These are phyloP conservation scores for Lycophotia porphyrea DNA, from an alignment of 2,888 invertebrate genomes.

Conservation along the genomic window DNA sequence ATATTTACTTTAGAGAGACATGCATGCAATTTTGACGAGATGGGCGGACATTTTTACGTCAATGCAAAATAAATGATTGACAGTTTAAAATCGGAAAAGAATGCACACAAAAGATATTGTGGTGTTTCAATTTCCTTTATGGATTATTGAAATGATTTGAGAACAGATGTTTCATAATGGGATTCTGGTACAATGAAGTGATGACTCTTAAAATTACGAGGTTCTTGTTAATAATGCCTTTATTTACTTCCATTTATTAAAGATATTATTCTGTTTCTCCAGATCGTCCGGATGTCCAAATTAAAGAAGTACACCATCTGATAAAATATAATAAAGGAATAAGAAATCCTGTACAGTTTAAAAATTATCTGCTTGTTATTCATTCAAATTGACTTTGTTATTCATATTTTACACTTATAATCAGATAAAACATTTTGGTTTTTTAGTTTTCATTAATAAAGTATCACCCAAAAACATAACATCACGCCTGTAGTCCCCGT, in stretches of 20 bases:
- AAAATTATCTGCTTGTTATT: not conserved
- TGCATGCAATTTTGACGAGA: constrained; percentile 71
- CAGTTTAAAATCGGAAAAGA: constrained; percentile 75
- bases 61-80: constrained; percentile 83
- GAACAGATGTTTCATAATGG: constrained; percentile 76
- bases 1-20: constrained; percentile 41
- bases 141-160: constrained; percentile 72
- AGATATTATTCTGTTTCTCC: not conserved
- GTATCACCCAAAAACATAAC: no score
- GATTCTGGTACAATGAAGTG: constrained; percentile 66
- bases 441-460: no score
- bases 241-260: constrained; percentile 7
- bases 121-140: constrained; percentile 73
- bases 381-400: not conserved
- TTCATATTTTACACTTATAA: not conserved
- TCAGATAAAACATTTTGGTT: no score
- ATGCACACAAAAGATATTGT: constrained; percentile 74
- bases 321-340: not conserved
- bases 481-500: no score
- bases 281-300: not conserved
- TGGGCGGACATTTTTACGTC: constrained; percentile 81
- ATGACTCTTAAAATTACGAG: constrained; percentile 68
- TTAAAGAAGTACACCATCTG: not conserved
- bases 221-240: constrained; percentile 28
- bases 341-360: not conserved